Conservation (phyloP, 1,140 invertebrate genomes). For the Kradibia gibbosae region DNA sequence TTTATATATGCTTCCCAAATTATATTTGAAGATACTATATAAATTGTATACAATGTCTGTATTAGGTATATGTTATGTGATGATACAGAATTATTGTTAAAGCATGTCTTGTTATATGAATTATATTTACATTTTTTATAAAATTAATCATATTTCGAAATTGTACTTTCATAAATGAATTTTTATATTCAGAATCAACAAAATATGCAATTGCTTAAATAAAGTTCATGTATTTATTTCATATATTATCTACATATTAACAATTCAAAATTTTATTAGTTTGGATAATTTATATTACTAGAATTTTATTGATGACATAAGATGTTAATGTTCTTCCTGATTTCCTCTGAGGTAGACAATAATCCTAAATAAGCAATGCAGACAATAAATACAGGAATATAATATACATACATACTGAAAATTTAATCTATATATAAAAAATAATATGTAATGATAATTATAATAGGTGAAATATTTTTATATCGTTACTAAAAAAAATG, state of each 20-base stretch:
- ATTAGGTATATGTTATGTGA: background rate
- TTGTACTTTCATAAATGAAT: background rate
- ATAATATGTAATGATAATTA: constrained; percentile 57
- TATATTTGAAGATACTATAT: background rate
- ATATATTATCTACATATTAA: background rate
- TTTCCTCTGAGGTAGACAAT: constrained; percentile 60
- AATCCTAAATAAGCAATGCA: constrained; percentile 66
- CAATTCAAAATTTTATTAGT: background rate
- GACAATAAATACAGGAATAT: constrained; percentile 67
- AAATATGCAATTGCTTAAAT: constrained; percentile 5
- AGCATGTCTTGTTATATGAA: background rate
- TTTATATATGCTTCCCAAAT: constrained; percentile 11
- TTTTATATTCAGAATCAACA: background rate
- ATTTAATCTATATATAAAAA: constrained; percentile 25
- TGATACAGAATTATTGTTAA: background rate
- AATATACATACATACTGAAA: constrained; percentile 43
- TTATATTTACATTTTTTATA: constrained; percentile 8
- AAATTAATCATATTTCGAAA: background rate
- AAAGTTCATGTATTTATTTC: constrained; percentile 9
- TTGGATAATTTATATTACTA: background rate
- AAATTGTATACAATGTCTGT: constrained; percentile 19
- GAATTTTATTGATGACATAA: background rate
- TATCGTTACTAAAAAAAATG: constrained; percentile 60
- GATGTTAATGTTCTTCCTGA: constrained; percentile 52
- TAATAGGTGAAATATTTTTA: constrained; percentile 70